Evolutionary conservation across 2,888 invertebrate species (phyloP).

Genomic region (Sesamia inferens): DNA sequence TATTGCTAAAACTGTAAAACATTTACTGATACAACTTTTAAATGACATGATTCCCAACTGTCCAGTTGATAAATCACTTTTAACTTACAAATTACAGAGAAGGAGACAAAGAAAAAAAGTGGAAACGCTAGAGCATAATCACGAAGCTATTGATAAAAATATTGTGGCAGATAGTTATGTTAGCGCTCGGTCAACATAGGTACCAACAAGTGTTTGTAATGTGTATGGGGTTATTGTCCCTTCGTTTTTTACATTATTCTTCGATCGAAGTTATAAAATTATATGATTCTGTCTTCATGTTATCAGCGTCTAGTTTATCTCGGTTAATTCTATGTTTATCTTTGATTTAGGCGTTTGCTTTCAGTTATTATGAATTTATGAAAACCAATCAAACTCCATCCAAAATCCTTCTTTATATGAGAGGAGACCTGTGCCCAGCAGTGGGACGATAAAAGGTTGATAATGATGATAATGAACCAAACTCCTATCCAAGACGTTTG

Average conservation of each 20-base stretch:
- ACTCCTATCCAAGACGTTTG: background rate
- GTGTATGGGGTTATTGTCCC: slow-evolving; percentile 32
- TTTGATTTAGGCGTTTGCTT: background rate
- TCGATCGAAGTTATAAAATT: slow-evolving; percentile 4
- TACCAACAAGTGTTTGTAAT: slow-evolving; percentile 56
- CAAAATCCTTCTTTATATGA: no score
- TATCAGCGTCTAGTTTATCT: background rate
- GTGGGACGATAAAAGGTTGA: no score
- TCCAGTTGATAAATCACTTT: background rate
- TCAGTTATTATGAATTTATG: background rate
- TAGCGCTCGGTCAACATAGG: slow-evolving; percentile 27
- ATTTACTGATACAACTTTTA: background rate
- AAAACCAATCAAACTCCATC: no score
- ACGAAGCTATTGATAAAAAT: slow-evolving; percentile 29
- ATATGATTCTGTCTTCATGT: background rate
- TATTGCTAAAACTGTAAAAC: background rate
- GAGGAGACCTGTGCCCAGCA: no score
- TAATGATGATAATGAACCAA: no score
- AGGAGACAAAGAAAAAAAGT: background rate
- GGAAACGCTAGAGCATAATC: background rate
- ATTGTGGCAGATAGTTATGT: slow-evolving; percentile 28
- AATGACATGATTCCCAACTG: background rate
- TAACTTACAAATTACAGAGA: background rate
- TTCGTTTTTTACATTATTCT: slow-evolving; percentile 17
- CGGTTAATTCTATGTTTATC: background rate